A percentile compares a stretch with the other conserved stretches of the same genome.
phyloP scores from a whole-genome alignment of 2,113 vertebrate genomes.

The Xenopus borealis region DNA sequence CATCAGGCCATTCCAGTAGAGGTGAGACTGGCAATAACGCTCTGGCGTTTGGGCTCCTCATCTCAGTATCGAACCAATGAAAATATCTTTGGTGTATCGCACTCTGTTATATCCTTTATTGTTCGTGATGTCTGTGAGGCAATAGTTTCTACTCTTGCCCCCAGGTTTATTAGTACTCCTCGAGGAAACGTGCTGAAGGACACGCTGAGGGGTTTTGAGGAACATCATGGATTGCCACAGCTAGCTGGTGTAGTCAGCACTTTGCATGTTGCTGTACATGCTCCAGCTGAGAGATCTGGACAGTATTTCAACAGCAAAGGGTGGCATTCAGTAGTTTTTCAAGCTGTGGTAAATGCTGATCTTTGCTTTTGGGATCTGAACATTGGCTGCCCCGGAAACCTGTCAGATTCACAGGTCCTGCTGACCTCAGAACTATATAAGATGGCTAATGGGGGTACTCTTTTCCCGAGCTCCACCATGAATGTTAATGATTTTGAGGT shows the following conservation, averaged over 20 bases:
- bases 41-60: conserved; percentile 37
- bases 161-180: background rate
- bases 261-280: background rate
- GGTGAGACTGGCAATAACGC: background rate
- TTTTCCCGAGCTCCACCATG: conserved; percentile 12
- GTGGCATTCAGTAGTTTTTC: conserved; percentile 34
- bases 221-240: background rate
- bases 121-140: background rate
- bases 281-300: conserved; percentile 1
- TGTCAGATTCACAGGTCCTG: background rate
- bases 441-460: background rate
- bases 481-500: conserved; percentile 1
- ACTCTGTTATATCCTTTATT: background rate
- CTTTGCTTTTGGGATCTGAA: conserved; percentile 36
- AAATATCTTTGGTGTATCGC: background rate
- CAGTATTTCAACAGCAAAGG: conserved; percentile 31
- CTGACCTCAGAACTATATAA: background rate
- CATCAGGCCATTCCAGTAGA: background rate
- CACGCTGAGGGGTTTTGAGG: conserved; percentile 7
- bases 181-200: background rate
- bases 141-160: conserved; percentile 24
- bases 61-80: conserved; percentile 23
- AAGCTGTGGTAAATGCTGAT: conserved; percentile 34
- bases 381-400: conserved; percentile 10
- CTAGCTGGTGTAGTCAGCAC: background rate